These are phyloP conservation scores for Crossaster papposus DNA, from an alignment of 53 echinoderm and acorn worm species.

Conservation along the genomic window DNA sequence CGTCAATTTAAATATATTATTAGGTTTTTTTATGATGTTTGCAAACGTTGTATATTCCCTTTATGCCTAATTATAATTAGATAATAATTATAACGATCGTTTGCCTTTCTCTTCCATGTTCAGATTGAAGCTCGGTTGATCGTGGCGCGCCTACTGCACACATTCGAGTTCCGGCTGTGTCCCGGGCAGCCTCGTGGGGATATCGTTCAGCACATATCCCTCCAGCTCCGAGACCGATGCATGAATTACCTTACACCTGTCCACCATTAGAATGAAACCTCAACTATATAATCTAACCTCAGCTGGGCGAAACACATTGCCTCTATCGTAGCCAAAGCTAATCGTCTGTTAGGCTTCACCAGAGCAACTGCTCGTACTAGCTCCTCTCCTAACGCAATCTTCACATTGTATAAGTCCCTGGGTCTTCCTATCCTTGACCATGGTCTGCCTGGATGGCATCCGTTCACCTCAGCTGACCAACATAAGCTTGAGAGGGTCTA, in stretches of 20 bases:
- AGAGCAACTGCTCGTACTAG: not conserved
- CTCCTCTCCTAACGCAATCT: too few species aligned
- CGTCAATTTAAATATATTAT: too few species aligned
- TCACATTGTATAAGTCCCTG: too few species aligned
- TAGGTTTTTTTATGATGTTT: too few species aligned
- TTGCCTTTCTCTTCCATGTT: not conserved
- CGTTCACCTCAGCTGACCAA: not conserved
- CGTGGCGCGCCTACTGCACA: conserved; percentile 26
- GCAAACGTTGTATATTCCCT: too few species aligned
- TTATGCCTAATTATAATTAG: too few species aligned
- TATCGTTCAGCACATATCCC: conserved; percentile 22
- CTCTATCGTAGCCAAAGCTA: not conserved
- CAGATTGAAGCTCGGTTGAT: conserved; percentile 49
- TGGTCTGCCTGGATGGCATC: not conserved
- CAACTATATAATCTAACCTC: not conserved
- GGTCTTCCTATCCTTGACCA: too few species aligned
- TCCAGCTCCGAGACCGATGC: conserved; percentile 43
- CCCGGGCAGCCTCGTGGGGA: conserved; percentile 27
- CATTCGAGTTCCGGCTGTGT: conserved; percentile 34
- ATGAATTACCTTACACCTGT: conserved; percentile 8
- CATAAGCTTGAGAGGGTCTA: not conserved
- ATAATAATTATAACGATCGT: not conserved
- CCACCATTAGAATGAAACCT: not conserved
- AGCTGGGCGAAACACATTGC: conserved; percentile 4
- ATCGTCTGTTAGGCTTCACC: conserved; percentile 7